These are phyloP conservation scores for Orthosia gracilis DNA, from an alignment of 2,888 invertebrate genomes.

Conservation along the genomic window DNA sequence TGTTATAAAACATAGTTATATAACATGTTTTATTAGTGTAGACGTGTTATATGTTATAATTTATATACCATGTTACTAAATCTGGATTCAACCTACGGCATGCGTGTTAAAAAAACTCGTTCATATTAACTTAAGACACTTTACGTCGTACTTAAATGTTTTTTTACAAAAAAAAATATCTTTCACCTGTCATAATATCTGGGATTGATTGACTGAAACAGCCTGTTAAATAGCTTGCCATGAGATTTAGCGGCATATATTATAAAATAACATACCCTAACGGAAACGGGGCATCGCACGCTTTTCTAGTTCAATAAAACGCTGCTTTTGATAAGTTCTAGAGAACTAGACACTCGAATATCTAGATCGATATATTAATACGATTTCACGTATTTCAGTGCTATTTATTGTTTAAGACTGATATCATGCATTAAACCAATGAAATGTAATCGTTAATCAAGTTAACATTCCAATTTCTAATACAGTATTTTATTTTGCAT, in stretches of 20 bases:
- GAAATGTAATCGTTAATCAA: conserved; percentile 59
- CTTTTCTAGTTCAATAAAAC: too few species aligned
- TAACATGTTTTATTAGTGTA: too few species aligned
- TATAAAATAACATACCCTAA: too few species aligned
- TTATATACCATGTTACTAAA: too few species aligned
- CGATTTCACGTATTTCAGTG: conserved; percentile 40
- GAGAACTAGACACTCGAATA: conserved; percentile 41
- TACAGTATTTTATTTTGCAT: conserved; percentile 67
- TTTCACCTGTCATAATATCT: too few species aligned
- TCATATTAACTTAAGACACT: neutral
- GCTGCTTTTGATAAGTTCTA: neutral
- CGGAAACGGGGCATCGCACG: too few species aligned
- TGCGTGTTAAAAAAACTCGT: neutral
- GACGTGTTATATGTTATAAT: too few species aligned
- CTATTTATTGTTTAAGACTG: conserved; percentile 76
- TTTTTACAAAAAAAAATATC: too few species aligned
- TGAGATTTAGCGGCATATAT: too few species aligned
- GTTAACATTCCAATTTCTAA: conserved; percentile 73
- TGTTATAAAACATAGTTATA: too few species aligned
- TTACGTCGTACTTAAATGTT: neutral
- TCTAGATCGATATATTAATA: conserved; percentile 12
- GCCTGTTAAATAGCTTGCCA: too few species aligned
- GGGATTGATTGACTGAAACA: too few species aligned
- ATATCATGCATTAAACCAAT: conserved; percentile 65
- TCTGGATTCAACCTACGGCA: neutral